Evolutionary conservation across 2,113 vertebrate species (phyloP), one percentile per base, ranked within the genome.

Genomic region (Ranitomeya variabilis): DNA sequence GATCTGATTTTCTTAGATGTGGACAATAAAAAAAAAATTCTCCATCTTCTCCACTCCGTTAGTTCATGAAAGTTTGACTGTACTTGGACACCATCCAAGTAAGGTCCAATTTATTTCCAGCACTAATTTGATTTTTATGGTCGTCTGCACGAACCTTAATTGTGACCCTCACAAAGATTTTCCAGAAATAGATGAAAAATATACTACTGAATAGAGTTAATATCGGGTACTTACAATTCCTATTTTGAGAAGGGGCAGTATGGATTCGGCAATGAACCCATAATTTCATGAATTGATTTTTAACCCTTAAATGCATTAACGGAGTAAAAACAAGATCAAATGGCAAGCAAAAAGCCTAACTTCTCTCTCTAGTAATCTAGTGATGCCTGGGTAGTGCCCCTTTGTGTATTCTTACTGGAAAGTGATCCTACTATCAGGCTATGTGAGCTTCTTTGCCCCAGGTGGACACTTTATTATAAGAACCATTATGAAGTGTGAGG

Each of bases 401-500:
- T 45, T 14, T 60, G n/a, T 80, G 78, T 59, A 10, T 26, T 80
- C 78, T 59, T 57, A 3, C 54, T 31, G 78, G 55, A 15, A 19
- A 59, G 79, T n/a, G 55, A 81, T 37, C 21, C 7, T 18, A 81
- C 23, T 60, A 81, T 62, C 15, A 37, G 79, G 57, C 37, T 81
- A 37, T 31, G 83, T 26, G 66, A 71, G n/a, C 51, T 52, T 52
- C 19, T 71, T 71, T 54, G 45, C 64, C 60, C 45, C 37, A 85
- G 66, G 21, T 52, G 23, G 62, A 73, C 21, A 26, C 54, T 85
- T 85, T 85, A 60, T 85, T 37, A 85, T 60, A 4, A 81, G 66
- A 45, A 45, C 37, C 69, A 57, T 55, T 54, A 45, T 31, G 66
- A 74, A 26, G 55, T 74, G 45, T 12, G n/a, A 57, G 67, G 21